phyloP scores from a whole-genome alignment of 2,113 vertebrate genomes.

The Oxygymnocypris stewartii region DNA sequence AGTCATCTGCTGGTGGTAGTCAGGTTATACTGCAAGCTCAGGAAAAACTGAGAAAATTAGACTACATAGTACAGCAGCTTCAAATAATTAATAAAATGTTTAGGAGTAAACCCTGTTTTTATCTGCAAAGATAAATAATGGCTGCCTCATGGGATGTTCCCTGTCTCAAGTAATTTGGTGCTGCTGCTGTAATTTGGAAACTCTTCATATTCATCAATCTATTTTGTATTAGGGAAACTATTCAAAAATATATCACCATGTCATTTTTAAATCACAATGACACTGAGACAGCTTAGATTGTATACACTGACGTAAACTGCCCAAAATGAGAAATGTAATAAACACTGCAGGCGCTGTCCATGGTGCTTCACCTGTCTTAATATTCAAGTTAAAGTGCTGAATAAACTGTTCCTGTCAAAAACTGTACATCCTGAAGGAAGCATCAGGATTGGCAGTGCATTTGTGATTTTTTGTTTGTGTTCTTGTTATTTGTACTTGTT shows the following conservation, averaged over 20 bases:
- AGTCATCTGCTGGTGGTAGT: background rate
- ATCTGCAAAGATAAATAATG: background rate
- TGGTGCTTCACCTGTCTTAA: constrained; percentile 31
- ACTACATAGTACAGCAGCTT: background rate
- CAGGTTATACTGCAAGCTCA: background rate
- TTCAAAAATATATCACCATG: background rate
- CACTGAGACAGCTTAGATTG: background rate
- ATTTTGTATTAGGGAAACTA: background rate
- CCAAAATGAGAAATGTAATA: background rate
- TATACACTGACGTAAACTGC: background rate
- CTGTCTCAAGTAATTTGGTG: background rate
- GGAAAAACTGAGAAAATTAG: background rate
- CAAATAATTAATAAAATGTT: background rate
- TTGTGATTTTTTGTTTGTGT: background rate
- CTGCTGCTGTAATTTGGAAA: background rate
- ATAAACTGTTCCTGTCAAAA: background rate
- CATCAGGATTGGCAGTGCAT: background rate
- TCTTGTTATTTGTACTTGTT: background rate
- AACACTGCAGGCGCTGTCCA: constrained; percentile 10
- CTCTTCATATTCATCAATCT: background rate
- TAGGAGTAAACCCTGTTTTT: background rate
- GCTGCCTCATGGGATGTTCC: background rate
- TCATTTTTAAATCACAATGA: background rate
- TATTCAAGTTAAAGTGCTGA: background rate
- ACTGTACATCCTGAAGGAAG: background rate